phyloP scores from a whole-genome alignment of 2,888 invertebrate genomes.

The Stenurella melanura region DNA sequence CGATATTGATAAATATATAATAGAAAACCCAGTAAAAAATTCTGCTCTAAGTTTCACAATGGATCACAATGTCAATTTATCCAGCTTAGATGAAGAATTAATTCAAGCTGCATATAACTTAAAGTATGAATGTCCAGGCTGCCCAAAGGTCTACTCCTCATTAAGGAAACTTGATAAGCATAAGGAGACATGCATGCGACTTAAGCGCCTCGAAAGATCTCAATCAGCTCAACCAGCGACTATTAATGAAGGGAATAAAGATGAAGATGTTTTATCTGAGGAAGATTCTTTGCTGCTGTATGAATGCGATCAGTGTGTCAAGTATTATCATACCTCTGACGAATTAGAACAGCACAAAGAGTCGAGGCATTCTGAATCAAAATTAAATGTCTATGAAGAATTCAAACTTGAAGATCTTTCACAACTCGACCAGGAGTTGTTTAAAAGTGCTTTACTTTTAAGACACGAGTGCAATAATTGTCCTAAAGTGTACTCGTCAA shows the following conservation, averaged over 20 bases:
- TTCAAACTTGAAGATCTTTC: constrained; percentile 9
- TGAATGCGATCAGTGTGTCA: neutral
- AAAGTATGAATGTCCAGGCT: constrained; percentile 7
- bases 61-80: neutral
- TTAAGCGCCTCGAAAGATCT: neutral
- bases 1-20: constrained; percentile 8
- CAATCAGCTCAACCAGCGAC: neutral
- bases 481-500: neutral
- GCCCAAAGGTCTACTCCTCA: constrained; percentile 8
- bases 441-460: constrained; percentile 4
- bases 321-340: neutral
- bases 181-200: neutral
- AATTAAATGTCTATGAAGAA: neutral
- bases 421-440: constrained; percentile 8
- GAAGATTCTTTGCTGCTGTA: neutral
- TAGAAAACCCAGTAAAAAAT: neutral
- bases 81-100: constrained; percentile 6
- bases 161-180: neutral
- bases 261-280: neutral
- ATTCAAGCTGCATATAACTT: constrained; percentile 5
- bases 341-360: neutral
- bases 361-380: neutral
- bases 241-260: no score
- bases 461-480: constrained; percentile 14
- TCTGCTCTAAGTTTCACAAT: neutral